Evolutionary conservation across 2,888 invertebrate genomes (phyloP), one percentile per base, ranked within the genome.

Genomic region (Scaptomyza reducta): DNA sequence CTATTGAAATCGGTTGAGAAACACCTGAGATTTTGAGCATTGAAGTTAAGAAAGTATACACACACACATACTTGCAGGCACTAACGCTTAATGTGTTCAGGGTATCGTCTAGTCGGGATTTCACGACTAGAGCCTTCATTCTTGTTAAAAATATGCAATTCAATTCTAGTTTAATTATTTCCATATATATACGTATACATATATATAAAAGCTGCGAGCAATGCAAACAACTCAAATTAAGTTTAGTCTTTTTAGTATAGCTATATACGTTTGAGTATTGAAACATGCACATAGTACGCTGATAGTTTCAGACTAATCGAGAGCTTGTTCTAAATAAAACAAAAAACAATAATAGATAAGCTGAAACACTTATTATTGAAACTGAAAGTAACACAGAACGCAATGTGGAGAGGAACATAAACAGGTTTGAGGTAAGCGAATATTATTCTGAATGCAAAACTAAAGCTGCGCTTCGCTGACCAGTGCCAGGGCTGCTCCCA

Each of bases 401-500:
- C n/a, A 53, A 47, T 14, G 25, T 25, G 11, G 40, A 49, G 14
- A 50, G 41, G 14, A 25, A 42, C 10, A 51, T 11, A 79, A 81
- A 74, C 79, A 69, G 47, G 79, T 79, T 84, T 49, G 10, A 47
- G 35, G 54, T 49, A 44, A 55, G 60, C 31, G 16, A 63, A 18
- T 42, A 42, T 42, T 6, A 42, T 65, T 66, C 45, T 66, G 18
- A 51, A 61, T 56, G 60, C 25, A 18, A 56, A 59, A 40, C 54
- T 57, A 41, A 59, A 38, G 33, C 27, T 59, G 61, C 70, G 81
- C 62, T 75, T 66, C 51, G 59, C 58, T 71, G 61, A 66, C 61
- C 71, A 55, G 53, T 38, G 47, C 16, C 51, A 25, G 51, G 25
- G 46, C 31, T 47, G 41, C 25, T 18, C 61, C 18, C 14, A 11